Evolutionary conservation across 2,888 invertebrate species (phyloP).

Genomic region (Drosophila imparisetae): DNA sequence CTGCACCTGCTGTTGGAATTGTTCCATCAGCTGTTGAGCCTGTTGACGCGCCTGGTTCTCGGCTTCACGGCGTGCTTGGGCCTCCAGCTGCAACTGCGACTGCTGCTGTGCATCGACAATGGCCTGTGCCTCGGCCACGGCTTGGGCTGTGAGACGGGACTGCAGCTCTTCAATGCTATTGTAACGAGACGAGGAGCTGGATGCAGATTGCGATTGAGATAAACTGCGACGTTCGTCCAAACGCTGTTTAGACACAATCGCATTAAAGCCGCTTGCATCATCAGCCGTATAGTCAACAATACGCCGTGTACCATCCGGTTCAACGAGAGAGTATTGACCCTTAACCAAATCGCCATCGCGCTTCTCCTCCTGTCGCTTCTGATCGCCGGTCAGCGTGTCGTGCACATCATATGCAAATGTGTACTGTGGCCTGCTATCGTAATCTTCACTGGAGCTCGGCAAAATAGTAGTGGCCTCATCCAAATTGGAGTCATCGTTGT

Average conservation of each 20-base stretch:
- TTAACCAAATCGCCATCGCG: conserved; percentile 86
- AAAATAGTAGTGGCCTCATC: conserved; percentile 63
- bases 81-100: conserved; percentile 85
- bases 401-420: conserved; percentile 85
- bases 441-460: conserved; percentile 84
- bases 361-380: conserved; percentile 86
- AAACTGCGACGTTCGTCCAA: conserved; percentile 61
- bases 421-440: conserved; percentile 85
- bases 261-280: conserved; percentile 85
- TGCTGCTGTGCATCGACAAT: conserved; percentile 77
- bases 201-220: conserved; percentile 7
- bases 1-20: conserved; percentile 82
- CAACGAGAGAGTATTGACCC: conserved; percentile 85
- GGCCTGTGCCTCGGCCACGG: conserved; percentile 82
- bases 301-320: conserved; percentile 86
- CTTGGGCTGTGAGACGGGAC: conserved; percentile 79
- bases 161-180: conserved; percentile 81
- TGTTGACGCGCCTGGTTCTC: conserved; percentile 85
- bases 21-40: conserved; percentile 82
- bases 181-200: conserved; percentile 69
- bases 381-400: conserved; percentile 85
- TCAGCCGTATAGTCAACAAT: conserved; percentile 86
- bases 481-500: conserved; percentile 60
- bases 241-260: conserved; percentile 85
- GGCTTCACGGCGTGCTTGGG: conserved; percentile 87